Percentiles rank a stretch among this genome's conserved stretches.
Evolutionary conservation across 30 jellyfish, hydroid and myxozoan genomes (phyloP).

Genomic region (Morbakka virulenta): DNA sequence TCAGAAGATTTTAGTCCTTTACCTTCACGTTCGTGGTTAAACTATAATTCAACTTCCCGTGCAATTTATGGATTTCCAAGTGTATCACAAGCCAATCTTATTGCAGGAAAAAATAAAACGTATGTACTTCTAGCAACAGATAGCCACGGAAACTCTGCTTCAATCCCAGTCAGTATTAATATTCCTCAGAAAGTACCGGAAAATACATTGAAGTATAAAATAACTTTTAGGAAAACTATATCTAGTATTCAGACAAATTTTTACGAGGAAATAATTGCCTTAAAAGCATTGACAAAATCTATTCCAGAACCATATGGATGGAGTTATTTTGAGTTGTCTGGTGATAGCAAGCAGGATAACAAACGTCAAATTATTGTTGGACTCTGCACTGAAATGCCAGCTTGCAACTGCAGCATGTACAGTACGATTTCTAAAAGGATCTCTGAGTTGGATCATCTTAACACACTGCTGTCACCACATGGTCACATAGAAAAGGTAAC

Average conservation of each 20-base stretch:
- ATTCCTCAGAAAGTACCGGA: conserved; percentile 3
- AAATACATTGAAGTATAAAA: too few species aligned
- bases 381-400: background rate
- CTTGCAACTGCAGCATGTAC: background rate
- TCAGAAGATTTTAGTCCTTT: too few species aligned
- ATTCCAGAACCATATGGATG: background rate
- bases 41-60: conserved; percentile 40
- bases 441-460: background rate
- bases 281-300: conserved; percentile 18
- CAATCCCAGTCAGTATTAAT: conserved; percentile 46
- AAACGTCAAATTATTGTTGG: background rate
- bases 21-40: too few species aligned
- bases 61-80: conserved; percentile 70
- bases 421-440: background rate
- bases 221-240: too few species aligned
- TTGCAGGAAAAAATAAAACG: conserved; percentile 6
- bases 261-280: conserved; percentile 55
- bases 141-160: conserved; percentile 50
- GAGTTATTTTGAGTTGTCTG: background rate
- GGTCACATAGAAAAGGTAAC: background rate
- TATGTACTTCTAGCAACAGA: conserved; percentile 81
- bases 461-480: conserved; percentile 4
- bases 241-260: conserved; percentile 2
- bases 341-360: background rate
- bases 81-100: background rate